A percentile compares a stretch with the other conserved stretches of the same genome.
Evolutionary conservation across 1,140 invertebrate genomes (phyloP).

Genomic region (Trachymyrmex cornetzi): DNA sequence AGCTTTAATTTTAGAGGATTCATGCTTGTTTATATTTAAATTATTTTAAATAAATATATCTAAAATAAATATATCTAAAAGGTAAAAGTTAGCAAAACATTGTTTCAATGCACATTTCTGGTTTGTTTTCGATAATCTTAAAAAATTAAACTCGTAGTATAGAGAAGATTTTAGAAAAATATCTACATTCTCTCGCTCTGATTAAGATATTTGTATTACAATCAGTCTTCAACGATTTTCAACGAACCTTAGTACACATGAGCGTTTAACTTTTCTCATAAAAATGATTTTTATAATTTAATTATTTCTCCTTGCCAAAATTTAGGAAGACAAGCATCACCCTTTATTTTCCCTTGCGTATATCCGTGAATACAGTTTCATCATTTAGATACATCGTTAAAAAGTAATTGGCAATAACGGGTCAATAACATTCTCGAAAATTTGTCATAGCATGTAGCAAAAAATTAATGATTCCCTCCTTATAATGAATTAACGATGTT

Average conservation of each 20-base stretch:
- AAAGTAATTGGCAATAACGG: not conserved
- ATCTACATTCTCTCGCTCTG: not conserved
- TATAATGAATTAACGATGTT: not conserved
- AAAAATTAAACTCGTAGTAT: not conserved
- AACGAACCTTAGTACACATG: no score
- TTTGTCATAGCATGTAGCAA: not conserved
- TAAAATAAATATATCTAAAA: not conserved
- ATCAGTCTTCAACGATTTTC: no score
- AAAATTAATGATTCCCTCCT: not conserved
- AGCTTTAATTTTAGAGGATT: not conserved
- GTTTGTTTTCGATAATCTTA: not conserved
- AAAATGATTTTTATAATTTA: no score
- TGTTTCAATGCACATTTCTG: not conserved
- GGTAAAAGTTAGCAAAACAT: not conserved
- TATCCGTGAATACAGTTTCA: not conserved
- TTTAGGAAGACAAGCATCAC: no score
- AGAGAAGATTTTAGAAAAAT: not conserved
- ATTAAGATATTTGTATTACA: no score
- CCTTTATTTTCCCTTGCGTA: no score
- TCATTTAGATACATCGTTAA: not conserved
- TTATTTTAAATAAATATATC: not conserved
- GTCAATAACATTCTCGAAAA: not conserved
- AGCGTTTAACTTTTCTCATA: no score
- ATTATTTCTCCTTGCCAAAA: no score
- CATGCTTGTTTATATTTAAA: not conserved